Conservation (phyloP, 2,888 invertebrate species). For the Polyommatus icarus region DNA sequence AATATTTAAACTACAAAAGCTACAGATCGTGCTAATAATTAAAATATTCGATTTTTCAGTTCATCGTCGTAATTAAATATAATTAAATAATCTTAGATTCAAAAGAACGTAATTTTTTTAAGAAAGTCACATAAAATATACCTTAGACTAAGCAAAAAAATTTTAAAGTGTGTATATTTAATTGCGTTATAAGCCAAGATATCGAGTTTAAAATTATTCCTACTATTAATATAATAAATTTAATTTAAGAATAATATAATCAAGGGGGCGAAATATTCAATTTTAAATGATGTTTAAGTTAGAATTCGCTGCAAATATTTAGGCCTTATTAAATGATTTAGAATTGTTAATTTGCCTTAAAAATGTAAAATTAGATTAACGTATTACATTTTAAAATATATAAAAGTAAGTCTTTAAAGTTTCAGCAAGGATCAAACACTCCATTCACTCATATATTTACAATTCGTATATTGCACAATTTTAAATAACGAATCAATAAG, state of each 20-base stretch:
- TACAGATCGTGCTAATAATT: constrained; percentile 12
- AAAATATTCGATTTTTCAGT: constrained; percentile 15
- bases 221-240: not conserved
- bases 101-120: not conserved
- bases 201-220: not conserved
- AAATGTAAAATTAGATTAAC: not conserved
- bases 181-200: not conserved
- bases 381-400: not conserved
- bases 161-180: not conserved
- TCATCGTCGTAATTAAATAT: not conserved
- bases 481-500: not conserved
- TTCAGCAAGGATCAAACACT: not conserved
- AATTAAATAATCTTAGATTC: not conserved
- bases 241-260: not conserved
- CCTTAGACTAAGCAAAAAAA: not conserved
- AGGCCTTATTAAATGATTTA: constrained; percentile 19
- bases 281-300: not conserved
- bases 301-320: constrained; percentile 23
- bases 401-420: not conserved
- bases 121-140: not conserved
- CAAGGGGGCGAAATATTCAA: not conserved
- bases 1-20: not conserved
- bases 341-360: constrained; percentile 1
- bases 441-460: not conserved
- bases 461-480: not conserved